Evolutionary conservation across 2,888 invertebrate species (phyloP), one percentile per base, ranked within the genome.

Genomic region (Phyto melanocephala): DNA sequence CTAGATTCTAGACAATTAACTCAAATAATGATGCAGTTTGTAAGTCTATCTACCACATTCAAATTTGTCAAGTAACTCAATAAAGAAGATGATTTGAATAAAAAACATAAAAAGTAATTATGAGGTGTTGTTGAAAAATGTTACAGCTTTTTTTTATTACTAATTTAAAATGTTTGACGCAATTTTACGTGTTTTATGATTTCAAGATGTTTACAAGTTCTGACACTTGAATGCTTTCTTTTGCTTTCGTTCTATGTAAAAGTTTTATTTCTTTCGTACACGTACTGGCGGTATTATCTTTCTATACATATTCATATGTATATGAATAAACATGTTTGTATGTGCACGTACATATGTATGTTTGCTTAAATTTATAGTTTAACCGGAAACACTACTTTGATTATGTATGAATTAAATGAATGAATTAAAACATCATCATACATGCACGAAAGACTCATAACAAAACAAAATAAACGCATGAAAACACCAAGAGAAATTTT

Each of bases 341-440:
- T n/a, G n/a, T n/a, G n/a, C n/a, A n/a, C n/a, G n/a, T n/a, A n/a
- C n/a, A n/a, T n/a, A n/a, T n/a, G n/a, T n/a, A n/a, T n/a, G n/a
- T n/a, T n/a, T n/a, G n/a, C 13, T 50, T 50, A 22, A 20, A 50
- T 50, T 45, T 3, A 47, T 45, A 28, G 28, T 42, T 56, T 50
- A 78, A 78, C 81, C 81, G 81, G 81, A 82, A 82, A 60, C 74
- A 58, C 74, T 75, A 58, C 74, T 70, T 75, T 78, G 70, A 58
- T 76, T 65, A 68, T 74, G 62, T 67, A 72, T 50, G 56, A 81
- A 68, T 68, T 40, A 56, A 68, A 67, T 54, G 37, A 71, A 77
- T 72, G 76, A 81, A 75, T 68, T 65, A 63, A 75, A 58, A 65
- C 17, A 63, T 45, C 37, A 71, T 5, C 20, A 35, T 7, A 28